Base-by-base conservation (phyloP, 2,797 vertebrate genomes). In the Kryptopterus vitreolus region DNA sequence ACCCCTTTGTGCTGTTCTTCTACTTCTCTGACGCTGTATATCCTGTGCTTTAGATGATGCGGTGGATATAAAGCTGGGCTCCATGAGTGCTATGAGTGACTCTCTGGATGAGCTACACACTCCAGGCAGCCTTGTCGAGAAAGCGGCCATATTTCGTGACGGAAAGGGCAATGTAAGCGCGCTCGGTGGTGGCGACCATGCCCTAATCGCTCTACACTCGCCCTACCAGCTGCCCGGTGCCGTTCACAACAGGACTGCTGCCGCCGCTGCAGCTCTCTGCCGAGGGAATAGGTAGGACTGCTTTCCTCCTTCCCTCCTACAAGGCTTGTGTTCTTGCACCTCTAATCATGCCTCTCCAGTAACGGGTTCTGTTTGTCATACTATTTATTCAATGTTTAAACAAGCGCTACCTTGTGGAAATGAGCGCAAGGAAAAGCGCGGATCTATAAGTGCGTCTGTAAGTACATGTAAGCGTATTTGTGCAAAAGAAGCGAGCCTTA, bases 41-140 rank as follows among this genome's bases (percentile, higher is more conserved):
- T 76, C 74, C 85, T 88, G 84, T 86, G 84, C 88, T 91, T 85
- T 90, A 93, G 92, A 93, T 91, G 93, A 94, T 93, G 91, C 88
- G 91, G 91, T 89, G 92, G 92, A 90, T 92, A 88, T 93, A 93
- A 89, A 85, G 81, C 72, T 74, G 84, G 87, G 83, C 88, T 90
- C 88, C 90, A 89, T 86, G 87, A 91, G 90, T 92, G 92, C 92
- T 92, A 94, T 93, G 93, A 94, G 89, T 90, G 90, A 92, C 88
- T 84, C 93, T 80, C 90, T 93, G 92, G 91, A 91, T 58, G 90
- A 91, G 81, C 87, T 93, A 84, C 88, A 89, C 87, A 89, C 89
- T 88, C 85, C 91, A 89, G 88, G 88, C 89, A 89, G 89, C 87
- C 91, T 93, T 26, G 85, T 85, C 84, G 90, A 89, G 87, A 93